phyloP scores from a whole-genome alignment of 2,888 invertebrate species.

The Atrina japonica region DNA sequence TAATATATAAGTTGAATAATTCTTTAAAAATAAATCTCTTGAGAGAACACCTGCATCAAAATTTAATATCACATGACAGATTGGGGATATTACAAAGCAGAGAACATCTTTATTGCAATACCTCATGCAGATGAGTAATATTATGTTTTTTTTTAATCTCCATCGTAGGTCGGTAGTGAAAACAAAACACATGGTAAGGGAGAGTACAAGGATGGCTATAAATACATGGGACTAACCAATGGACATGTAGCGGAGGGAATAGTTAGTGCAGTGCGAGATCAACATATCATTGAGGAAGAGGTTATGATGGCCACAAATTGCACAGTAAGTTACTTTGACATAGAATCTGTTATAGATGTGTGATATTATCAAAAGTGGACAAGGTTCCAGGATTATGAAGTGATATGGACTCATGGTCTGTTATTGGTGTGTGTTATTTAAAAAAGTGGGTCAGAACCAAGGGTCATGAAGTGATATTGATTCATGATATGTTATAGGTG shows the following conservation, averaged over 20 bases:
- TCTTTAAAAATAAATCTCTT: no score
- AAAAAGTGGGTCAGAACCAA: not conserved
- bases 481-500: not conserved
- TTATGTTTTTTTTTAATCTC: no score
- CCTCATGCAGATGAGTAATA: no score
- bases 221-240: not conserved
- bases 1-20: no score
- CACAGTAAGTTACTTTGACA: constrained; percentile 49
- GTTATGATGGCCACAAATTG: constrained; percentile 69
- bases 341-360: not conserved
- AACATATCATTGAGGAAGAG: constrained; percentile 66
- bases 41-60: no score
- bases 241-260: constrained; percentile 50
- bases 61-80: no score
- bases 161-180: no score
- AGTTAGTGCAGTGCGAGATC: constrained; percentile 62
- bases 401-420: not conserved
- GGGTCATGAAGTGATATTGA: constrained; percentile 27
- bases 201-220: not conserved
- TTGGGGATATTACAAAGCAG: no score
- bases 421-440: not conserved
- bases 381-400: not conserved
- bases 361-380: not conserved
- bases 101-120: no score
- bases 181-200: no score